phyloP scores from a whole-genome alignment of 1,140 invertebrate genomes.

The Brachionus plicatilis region DNA sequence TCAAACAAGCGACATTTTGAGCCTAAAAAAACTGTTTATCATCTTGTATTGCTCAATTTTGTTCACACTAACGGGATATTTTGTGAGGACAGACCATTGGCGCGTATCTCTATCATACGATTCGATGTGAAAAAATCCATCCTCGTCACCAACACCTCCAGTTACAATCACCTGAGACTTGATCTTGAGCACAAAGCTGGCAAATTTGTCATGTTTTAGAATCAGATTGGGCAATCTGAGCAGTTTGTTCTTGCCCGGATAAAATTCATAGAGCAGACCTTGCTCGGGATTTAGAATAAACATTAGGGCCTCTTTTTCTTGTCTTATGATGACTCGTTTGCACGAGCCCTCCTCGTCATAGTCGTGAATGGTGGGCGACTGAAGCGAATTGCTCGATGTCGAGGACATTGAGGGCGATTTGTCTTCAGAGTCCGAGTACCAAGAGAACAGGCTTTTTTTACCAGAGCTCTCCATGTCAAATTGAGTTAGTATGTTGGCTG shows the following conservation, averaged over 20 bases:
- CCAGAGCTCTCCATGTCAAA: not conserved
- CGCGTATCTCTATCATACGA: not conserved
- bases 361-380: not conserved
- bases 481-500: slow-evolving; percentile 1
- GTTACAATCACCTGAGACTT: not conserved
- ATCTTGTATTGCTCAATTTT: not conserved
- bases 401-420: not conserved
- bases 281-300: slow-evolving; percentile 13
- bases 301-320: slow-evolving; percentile 26
- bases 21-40: not conserved
- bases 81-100: not conserved
- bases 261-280: slow-evolving; percentile 26
- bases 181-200: not conserved
- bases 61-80: not conserved
- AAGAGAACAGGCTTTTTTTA: not conserved
- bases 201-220: not conserved
- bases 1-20: slow-evolving; percentile 14
- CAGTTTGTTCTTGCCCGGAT: slow-evolving; percentile 27
- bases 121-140: not conserved
- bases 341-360: not conserved
- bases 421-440: slow-evolving; percentile 2
- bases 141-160: not conserved
- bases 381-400: not conserved
- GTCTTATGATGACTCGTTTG: not conserved
- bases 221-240: slow-evolving; percentile 16